Percentiles rank a stretch among this genome's conserved stretches.
Evolutionary conservation across 2,113 vertebrate species (phyloP).

Genomic region (Copsychus sechellarum): DNA sequence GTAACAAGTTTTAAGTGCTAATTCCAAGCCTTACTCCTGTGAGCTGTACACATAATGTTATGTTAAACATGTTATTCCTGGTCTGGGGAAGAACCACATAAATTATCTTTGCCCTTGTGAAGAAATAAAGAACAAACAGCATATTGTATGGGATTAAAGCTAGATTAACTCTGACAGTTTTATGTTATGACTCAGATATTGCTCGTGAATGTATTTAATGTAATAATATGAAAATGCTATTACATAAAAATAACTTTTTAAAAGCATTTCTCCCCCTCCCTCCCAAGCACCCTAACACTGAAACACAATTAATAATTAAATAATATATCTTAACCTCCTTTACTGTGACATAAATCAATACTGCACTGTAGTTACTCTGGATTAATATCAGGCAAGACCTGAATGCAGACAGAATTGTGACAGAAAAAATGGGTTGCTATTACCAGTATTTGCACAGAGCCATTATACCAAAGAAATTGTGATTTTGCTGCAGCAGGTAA

Average conservation of each 20-base stretch:
- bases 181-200: conserved; percentile 49
- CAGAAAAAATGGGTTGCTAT: background rate
- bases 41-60: conserved; percentile 43
- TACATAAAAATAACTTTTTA: conserved; percentile 48
- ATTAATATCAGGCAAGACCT: conserved; percentile 1
- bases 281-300: background rate
- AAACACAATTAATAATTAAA: conserved; percentile 55
- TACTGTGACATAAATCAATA: conserved; percentile 33
- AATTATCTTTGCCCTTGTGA: conserved; percentile 14
- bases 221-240: conserved; percentile 39
- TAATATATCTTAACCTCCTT: conserved; percentile 1
- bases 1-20: conserved; percentile 63
- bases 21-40: conserved; percentile 56
- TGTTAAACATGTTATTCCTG: conserved; percentile 61
- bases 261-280: conserved; percentile 22
- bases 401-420: background rate
- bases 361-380: conserved; percentile 2
- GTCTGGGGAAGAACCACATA: conserved; percentile 53
- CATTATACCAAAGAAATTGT: background rate
- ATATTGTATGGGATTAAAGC: conserved; percentile 37
- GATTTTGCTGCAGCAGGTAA: background rate
- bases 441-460: background rate
- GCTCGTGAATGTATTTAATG: conserved; percentile 42
- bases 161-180: conserved; percentile 51
- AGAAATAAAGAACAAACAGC: conserved; percentile 50